A percentile compares a stretch with the other conserved stretches of the same genome.
phyloP scores from a whole-genome alignment of 2,888 invertebrate species.

The Amaurobius ferox region DNA sequence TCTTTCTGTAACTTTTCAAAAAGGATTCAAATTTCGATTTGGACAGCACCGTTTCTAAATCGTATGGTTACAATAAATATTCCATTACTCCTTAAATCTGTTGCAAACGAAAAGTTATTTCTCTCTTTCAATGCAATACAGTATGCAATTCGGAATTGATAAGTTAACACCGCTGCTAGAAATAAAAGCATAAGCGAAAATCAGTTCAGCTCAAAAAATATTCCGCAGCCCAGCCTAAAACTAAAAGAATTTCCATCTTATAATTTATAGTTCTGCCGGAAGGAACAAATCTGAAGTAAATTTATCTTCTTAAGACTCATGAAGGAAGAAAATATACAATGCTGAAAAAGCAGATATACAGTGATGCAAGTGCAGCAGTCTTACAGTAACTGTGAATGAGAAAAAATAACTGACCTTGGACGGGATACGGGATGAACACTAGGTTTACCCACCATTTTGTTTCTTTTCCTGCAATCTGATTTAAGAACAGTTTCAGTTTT shows the following conservation, averaged over 20 bases:
- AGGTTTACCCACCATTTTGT: background rate
- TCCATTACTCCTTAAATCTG: too few relatives aligned
- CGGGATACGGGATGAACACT: background rate
- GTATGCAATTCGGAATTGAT: background rate
- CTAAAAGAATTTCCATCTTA: constrained; percentile 26
- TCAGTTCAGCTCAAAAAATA: background rate
- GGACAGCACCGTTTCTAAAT: too few relatives aligned
- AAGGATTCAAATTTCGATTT: too few relatives aligned
- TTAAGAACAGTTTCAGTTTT: too few relatives aligned
- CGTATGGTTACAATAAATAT: too few relatives aligned
- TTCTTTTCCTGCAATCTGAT: too few relatives aligned
- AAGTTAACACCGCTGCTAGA: background rate
- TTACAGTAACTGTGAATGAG: constrained; percentile 1
- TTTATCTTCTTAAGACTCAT: constrained; percentile 26
- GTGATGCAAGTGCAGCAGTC: background rate
- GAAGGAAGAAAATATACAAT: constrained; percentile 37
- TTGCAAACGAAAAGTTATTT: too few relatives aligned
- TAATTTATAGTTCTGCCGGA: constrained; percentile 24
- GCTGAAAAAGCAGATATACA: constrained; percentile 33
- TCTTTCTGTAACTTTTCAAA: too few relatives aligned
- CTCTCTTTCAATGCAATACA: background rate
- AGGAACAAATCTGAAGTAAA: constrained; percentile 31
- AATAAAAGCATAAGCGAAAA: background rate
- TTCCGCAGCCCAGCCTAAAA: background rate
- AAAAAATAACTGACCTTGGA: constrained; percentile 5